phyloP scores from a whole-genome alignment of 2,888 invertebrate species.

The Ypsolopha sequella region DNA sequence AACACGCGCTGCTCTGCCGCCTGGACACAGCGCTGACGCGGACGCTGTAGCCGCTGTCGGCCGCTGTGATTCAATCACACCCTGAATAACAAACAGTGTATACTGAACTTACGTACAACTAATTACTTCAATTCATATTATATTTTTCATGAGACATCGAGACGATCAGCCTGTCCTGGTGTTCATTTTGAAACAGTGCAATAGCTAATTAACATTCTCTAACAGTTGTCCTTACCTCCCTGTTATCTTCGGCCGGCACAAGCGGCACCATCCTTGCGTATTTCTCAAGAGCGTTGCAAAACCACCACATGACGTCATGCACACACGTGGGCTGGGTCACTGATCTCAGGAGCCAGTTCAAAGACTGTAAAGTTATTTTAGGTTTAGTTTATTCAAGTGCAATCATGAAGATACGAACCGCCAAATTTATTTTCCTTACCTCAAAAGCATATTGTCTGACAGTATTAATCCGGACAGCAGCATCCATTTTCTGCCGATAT shows the following conservation, averaged over 20 bases:
- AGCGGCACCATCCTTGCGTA: constrained; percentile 42
- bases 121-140: too few relatives aligned
- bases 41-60: constrained; percentile 29
- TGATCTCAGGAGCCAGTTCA: constrained; percentile 94
- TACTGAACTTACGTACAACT: too few relatives aligned
- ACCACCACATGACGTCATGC: constrained; percentile 98
- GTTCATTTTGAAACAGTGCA: too few relatives aligned
- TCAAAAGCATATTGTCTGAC: constrained; percentile 91
- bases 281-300: constrained; percentile 84
- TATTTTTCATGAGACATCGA: too few relatives aligned
- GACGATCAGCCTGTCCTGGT: too few relatives aligned
- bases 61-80: constrained; percentile 23
- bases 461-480: constrained; percentile 84
- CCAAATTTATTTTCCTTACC: constrained; percentile 37
- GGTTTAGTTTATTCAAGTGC: too few relatives aligned
- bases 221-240: constrained; percentile 27
- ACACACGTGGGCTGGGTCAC: constrained; percentile 92
- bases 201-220: too few relatives aligned
- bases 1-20: constrained; percentile 41
- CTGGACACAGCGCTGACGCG: constrained; percentile 49
- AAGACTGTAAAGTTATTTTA: constrained; percentile 65
- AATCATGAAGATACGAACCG: too few relatives aligned
- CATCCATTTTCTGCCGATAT: constrained; percentile 88
- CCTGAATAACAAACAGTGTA: constrained; percentile 16
- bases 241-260: constrained; percentile 34